Evolutionary conservation across 2,888 invertebrate genomes (phyloP), one percentile per base, ranked within the genome.

Genomic region (Chalcis sispes): DNA sequence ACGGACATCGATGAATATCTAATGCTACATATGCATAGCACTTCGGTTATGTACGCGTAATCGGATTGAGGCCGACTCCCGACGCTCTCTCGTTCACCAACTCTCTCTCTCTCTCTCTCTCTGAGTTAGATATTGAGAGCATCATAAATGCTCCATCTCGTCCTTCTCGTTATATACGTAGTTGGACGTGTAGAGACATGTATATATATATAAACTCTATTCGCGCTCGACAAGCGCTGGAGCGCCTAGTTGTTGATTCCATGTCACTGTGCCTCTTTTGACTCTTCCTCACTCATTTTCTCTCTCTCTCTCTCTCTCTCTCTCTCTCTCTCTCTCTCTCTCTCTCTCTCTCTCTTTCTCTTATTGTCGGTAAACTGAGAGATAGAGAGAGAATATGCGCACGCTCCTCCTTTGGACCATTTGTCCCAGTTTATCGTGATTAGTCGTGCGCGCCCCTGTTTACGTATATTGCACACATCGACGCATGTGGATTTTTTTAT

Each of bases 391-490:
- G 59, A 18, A 4, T n/a, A n/a, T n/a, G n/a, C n/a, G n/a, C n/a
- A n/a, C n/a, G n/a, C n/a, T n/a, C n/a, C n/a, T n/a, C n/a, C n/a
- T 27, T 50, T 56, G 59, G 18, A n/a, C 27, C 59, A 36, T 32
- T 64, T 58, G 72, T 46, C 72, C 72, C 42, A 72, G 46, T 72
- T 72, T 64, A 56, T 36, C 56, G 46, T 32, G 64, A 72, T 65
- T 50, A 52, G 65, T 52, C 65, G 36, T 46, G 46, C 46, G 46
- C 46, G 46, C 46, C 15, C 15, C 13, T 42, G 42, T 15, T 42
- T n/a, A 25, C 25, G 36, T 7, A 3, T 52, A 36, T 20, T 7
- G n/a, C 52, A 23, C 52, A 23, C 65, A 40, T 65, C 29, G 29
- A 52, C 65, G 52, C 52, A 52, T 65, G 65, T 36, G 52, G n/a